Evolutionary conservation across 2,797 vertebrate species (phyloP), one percentile per base, ranked within the genome.

Genomic region (Siniperca undulata): DNA sequence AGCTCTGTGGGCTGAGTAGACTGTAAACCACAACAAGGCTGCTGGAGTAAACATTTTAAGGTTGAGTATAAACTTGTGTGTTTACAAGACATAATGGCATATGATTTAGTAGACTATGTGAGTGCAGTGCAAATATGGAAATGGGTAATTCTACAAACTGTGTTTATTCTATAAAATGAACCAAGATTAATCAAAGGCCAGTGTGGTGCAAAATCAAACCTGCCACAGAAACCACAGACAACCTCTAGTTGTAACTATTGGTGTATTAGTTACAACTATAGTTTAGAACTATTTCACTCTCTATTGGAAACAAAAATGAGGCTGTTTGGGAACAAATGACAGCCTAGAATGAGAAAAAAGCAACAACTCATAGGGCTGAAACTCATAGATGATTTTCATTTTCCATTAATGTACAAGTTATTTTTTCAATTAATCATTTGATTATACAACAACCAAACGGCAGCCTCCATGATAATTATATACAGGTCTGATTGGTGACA

Each of bases 21-120:
- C 86, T 85, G 81, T 77, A 89, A 94, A 93, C 94, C 93, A 90
- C 93, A 92, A 93, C 87, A 95, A 90, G 86, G 88, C 79, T 67
- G 75, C 75, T 77, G 75, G 60, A 84, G 74, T 91, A 94, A 94
- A 94, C 91, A 89, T 88, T 90, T 88, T 73, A 67, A 87, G 74
- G 79, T 68, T 2, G 30, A 83, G 85, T 81, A 88, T 86, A 91
- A 93, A 91, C 90, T 80, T 85, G 60, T 82, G 75, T 93, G 88
- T 93, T 94, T 93, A 93, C 74, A 82, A 79, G 85, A 88, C 85
- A 83, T 86, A 89, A 92, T 88, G 71, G 83, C 78, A 88, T 70
- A 80, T 68, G 81, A 86, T 87, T 90, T 85, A 89, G 80, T 60
- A 73, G 58, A 83, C 77, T 79, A 62, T 72, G 56, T 24, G 79